A percentile compares a stretch with the other conserved stretches of the same genome.
Evolutionary conservation across 2,113 vertebrate species (phyloP).

Genomic region (Zosterops lateralis): DNA sequence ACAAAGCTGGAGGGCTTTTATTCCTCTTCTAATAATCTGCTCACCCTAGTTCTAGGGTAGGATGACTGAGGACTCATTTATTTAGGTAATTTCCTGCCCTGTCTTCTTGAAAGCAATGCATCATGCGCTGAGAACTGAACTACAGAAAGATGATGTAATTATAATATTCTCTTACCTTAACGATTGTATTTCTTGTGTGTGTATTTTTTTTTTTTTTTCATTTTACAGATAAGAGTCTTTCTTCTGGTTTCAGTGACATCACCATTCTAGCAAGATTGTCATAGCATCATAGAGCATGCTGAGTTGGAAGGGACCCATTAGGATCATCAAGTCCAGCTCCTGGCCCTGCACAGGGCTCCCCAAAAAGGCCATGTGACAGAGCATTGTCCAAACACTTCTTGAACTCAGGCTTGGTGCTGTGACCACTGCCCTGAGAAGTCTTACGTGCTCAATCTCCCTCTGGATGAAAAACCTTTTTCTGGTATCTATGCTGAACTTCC

Average conservation of each 20-base stretch:
- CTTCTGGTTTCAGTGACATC: background rate
- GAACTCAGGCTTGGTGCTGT: background rate
- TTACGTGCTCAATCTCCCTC: too few species aligned
- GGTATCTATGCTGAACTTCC: background rate
- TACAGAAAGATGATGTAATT: background rate
- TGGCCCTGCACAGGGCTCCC: background rate
- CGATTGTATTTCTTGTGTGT: background rate
- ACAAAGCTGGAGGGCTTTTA: rapidly evolving
- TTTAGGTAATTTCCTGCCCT: background rate
- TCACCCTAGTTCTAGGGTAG: background rate
- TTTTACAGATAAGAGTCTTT: background rate
- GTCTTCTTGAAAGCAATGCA: background rate
- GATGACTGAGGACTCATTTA: background rate
- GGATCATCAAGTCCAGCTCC: background rate
- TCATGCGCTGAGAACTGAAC: background rate
- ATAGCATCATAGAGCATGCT: rapidly evolving
- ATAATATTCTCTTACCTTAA: background rate
- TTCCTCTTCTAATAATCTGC: background rate
- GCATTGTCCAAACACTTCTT: background rate
- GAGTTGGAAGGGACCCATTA: background rate
- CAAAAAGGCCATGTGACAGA: background rate
- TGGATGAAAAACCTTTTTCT: background rate
- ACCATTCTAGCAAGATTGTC: background rate
- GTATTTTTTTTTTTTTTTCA: background rate
- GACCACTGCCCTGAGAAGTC: background rate